Conservation (phyloP, 2,113 vertebrate genomes). For the Pungitius pungitius region DNA sequence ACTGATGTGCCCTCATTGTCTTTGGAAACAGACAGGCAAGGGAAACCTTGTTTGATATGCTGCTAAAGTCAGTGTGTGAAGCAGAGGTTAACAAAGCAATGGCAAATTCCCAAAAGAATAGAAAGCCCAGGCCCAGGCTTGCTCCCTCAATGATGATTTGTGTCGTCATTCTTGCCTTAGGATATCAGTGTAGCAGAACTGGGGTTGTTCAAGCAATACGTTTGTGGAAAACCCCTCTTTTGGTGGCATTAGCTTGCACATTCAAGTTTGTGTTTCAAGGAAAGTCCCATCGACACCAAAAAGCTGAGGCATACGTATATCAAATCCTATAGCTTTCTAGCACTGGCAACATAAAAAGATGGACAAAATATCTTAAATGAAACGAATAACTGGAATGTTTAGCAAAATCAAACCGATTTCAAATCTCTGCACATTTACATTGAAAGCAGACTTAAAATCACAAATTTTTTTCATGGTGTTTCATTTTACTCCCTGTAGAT, state of each 20-base stretch:
- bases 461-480: background rate
- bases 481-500: slow-evolving; percentile 11
- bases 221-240: slow-evolving; percentile 45
- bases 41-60: slow-evolving; percentile 35
- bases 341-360: background rate
- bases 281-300: background rate
- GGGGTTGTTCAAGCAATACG: slow-evolving; percentile 42
- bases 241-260: slow-evolving; percentile 30
- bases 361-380: background rate
- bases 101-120: slow-evolving; percentile 64
- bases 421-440: background rate
- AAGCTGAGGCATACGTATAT: slow-evolving; percentile 13
- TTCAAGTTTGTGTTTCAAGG: slow-evolving; percentile 23
- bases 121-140: slow-evolving; percentile 74
- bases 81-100: slow-evolving; percentile 60
- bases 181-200: slow-evolving; percentile 71
- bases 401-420: background rate
- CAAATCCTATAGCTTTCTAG: background rate
- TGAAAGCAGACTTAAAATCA: background rate
- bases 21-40: slow-evolving; percentile 10
- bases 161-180: slow-evolving; percentile 75
- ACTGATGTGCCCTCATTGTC: slow-evolving; percentile 33
- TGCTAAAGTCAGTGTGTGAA: slow-evolving; percentile 33
- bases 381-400: background rate
- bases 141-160: slow-evolving; percentile 69